Conservation (phyloP, 2,113 vertebrate species). For the Neofelis nebulosa region DNA sequence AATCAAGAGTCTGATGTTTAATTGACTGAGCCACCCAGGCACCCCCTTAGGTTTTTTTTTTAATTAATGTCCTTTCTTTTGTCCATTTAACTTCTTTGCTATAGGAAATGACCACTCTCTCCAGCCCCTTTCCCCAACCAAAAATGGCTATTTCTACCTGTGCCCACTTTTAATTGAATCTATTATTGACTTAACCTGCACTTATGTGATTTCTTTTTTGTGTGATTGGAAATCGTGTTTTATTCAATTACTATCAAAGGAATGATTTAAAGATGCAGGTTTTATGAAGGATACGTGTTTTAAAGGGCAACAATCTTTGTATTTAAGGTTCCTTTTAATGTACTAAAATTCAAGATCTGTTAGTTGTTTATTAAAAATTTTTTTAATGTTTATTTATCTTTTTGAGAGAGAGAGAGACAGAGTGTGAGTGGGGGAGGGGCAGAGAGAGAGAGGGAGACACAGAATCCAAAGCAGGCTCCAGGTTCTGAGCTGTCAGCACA, state of each 20-base stretch:
- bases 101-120: background rate
- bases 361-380: background rate
- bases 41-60: background rate
- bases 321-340: background rate
- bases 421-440: too few species aligned
- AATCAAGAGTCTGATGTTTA: too few species aligned
- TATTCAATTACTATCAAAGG: slow-evolving; percentile 56
- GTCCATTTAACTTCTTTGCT: slow-evolving; percentile 41
- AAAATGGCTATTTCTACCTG: background rate
- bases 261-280: background rate
- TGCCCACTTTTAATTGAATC: slow-evolving; percentile 11
- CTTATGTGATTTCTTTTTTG: slow-evolving; percentile 1
- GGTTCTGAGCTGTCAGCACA: too few species aligned
- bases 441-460: too few species aligned
- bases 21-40: too few species aligned
- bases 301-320: slow-evolving; percentile 32
- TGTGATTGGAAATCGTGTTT: slow-evolving; percentile 47
- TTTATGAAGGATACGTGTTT: slow-evolving; percentile 42
- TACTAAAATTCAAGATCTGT: slow-evolving; percentile 11
- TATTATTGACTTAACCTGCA: background rate
- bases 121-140: background rate
- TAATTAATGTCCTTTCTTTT: background rate
- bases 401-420: too few species aligned
- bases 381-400: too few species aligned
- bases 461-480: too few species aligned